A percentile compares a stretch with the other conserved stretches of the same genome.
Conservation (phyloP, 2,113 vertebrate species). For the Myotis yumanensis region DNA sequence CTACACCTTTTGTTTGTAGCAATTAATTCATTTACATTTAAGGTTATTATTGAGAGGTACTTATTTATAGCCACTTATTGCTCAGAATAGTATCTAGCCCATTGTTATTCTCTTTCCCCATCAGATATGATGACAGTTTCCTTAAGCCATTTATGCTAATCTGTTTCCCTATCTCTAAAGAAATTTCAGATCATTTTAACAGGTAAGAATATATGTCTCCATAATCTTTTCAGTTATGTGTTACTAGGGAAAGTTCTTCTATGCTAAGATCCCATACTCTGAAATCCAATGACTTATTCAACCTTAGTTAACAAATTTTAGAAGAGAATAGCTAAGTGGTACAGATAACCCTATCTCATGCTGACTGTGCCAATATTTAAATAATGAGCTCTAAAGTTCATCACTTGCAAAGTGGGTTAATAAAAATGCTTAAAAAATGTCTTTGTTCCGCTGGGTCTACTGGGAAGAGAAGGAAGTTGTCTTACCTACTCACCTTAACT, state of each 20-base stretch:
- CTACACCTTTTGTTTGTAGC: no score
- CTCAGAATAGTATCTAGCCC: background rate
- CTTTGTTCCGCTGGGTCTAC: background rate
- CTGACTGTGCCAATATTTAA: background rate
- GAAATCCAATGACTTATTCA: constrained; percentile 15
- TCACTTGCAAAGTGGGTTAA: background rate
- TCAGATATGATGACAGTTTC: background rate
- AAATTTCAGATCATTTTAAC: constrained; percentile 32
- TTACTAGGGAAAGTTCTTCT: background rate
- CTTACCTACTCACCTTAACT: background rate
- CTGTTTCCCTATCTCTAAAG: background rate
- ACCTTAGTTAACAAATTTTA: background rate
- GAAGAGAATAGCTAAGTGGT: background rate
- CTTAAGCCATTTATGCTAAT: background rate
- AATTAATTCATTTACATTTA: no score
- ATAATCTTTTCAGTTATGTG: background rate
- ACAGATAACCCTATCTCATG: background rate
- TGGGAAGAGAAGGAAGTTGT: background rate
- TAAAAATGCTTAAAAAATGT: constrained; percentile 8
- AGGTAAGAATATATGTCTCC: background rate
- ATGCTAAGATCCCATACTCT: background rate
- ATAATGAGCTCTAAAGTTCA: background rate
- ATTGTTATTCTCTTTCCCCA: constrained; percentile 4
- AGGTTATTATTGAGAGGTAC: no score
- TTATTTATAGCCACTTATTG: background rate